A percentile compares a stretch with the other conserved stretches of the same genome.
Conservation (phyloP, 2,113 vertebrate species). For the Romanogobio albipinnatus region DNA sequence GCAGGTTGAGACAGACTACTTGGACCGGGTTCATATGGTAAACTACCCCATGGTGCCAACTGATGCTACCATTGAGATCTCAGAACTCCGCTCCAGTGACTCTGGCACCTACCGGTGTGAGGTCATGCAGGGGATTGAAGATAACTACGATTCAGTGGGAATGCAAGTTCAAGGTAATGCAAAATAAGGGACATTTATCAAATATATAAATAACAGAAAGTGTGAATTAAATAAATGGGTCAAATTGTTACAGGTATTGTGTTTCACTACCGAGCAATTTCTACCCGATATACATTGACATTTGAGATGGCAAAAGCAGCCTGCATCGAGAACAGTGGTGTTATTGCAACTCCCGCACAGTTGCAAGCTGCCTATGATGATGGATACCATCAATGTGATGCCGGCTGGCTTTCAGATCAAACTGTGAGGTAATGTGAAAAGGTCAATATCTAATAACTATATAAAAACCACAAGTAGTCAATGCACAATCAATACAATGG, state of each 20-base stretch:
- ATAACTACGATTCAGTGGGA: conserved; percentile 85
- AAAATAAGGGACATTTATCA: not conserved
- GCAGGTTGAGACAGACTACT: conserved; percentile 80
- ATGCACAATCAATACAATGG: not conserved
- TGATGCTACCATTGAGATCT: conserved; percentile 87
- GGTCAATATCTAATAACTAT: not conserved
- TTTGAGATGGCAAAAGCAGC: conserved; percentile 91
- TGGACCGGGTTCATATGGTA: conserved; percentile 85
- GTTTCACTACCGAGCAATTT: conserved; percentile 96
- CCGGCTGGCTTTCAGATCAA: conserved; percentile 96
- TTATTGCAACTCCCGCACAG: conserved; percentile 91
- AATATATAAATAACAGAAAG: not conserved
- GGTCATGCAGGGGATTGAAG: conserved; percentile 88
- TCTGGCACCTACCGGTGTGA: conserved; percentile 92
- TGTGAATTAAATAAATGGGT: not conserved
- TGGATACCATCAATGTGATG: conserved; percentile 95
- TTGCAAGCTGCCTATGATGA: conserved; percentile 95
- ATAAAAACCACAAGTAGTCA: not conserved
- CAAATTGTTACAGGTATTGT: conserved; percentile 80
- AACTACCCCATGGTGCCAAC: conserved; percentile 89
- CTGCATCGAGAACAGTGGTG: conserved; percentile 89
- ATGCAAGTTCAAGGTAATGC: conserved; percentile 88
- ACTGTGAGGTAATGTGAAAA: conserved; percentile 85
- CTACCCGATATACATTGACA: conserved; percentile 90
- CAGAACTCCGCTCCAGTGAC: conserved; percentile 85